Base-by-base conservation (phyloP, 2,797 vertebrate species). In the Furcifer pardalis region DNA sequence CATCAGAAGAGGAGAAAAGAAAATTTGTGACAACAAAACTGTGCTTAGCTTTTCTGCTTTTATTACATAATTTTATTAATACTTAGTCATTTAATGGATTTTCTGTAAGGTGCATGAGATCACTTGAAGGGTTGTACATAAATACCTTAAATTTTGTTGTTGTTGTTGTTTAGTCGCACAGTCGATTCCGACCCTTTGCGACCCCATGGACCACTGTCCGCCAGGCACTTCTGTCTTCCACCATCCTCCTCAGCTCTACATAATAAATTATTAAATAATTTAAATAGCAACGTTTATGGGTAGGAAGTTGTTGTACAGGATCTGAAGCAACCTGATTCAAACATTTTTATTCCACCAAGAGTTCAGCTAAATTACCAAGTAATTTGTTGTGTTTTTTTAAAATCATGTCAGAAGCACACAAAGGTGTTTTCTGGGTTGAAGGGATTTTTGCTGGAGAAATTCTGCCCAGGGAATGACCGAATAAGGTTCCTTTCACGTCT, bases 331-430 rank as follows among this genome's bases (percentile, higher is more conserved):
- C 40, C 66, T 40, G 90, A 90, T 46, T 87, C 92, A 49, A 80
- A 76, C 62, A 86, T 83, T 92, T 92, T 87, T 81, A 91, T 88
- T 83, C 84, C 79, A 42, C 44, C 4, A 42, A 46, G 87, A 79
- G 84, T 87, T 89, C 7, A 0, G 77, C 78, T 79, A 87, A 86
- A 89, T 91, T 86, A 77, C 82, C n/a, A 35, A 83, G 77, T 80
- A 87, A 76, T 83, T 85, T 42, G 76, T 89, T 87, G n/a, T n/a
- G n/a, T n/a, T n/a, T n/a, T n/a, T n/a, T n/a, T n/a, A n/a, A n/a
- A n/a, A n/a, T n/a, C n/a, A n/a, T n/a, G n/a, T n/a, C n/a, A n/a
- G n/a, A n/a, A n/a, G n/a, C n/a, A n/a, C n/a, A n/a, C n/a, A n/a
- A n/a, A n/a, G n/a, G n/a, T n/a, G n/a, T n/a, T n/a, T n/a, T n/a